A percentile compares a stretch with the other conserved stretches of the same genome.
These are phyloP conservation scores for Drosophila neutralis DNA, from an alignment of 2,888 invertebrate species.

Conservation along the genomic window DNA sequence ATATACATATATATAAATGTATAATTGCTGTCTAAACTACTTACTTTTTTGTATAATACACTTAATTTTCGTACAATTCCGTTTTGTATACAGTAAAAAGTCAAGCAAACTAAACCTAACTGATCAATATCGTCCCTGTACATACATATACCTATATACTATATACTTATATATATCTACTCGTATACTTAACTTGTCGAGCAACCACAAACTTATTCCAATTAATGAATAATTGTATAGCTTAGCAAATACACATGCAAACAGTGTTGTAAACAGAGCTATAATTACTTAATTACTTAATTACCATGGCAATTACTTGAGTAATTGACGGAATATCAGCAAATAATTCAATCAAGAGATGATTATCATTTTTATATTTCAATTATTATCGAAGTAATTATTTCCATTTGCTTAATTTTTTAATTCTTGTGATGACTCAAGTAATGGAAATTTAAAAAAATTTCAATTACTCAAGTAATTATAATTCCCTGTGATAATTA, in stretches of 20 bases:
- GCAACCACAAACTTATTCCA: not conserved
- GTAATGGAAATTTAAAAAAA: not conserved
- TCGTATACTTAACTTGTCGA: conserved; percentile 43
- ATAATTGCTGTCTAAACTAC: conserved; percentile 49
- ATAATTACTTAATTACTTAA: conserved; percentile 7
- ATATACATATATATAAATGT: conserved; percentile 20
- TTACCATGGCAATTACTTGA: conserved; percentile 3
- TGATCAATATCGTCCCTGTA: conserved; percentile 35
- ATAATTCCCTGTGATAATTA: conserved; percentile 1
- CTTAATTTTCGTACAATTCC: conserved; percentile 48
- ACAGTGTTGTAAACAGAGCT: not conserved
- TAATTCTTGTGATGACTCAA: not conserved
- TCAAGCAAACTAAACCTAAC: conserved; percentile 35
- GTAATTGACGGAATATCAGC: conserved; percentile 5
- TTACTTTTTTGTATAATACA: conserved; percentile 64
- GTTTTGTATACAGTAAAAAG: conserved; percentile 28
- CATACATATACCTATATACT: conserved; percentile 38
- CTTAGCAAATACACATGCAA: conserved; percentile 6
- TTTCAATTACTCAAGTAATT: not conserved
- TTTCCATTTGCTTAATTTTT: not conserved
- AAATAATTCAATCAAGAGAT: not conserved
- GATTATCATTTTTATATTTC: not conserved
- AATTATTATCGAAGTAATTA: not conserved
- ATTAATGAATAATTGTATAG: not conserved
- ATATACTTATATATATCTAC: conserved; percentile 38